Percentiles rank a stretch among this genome's conserved stretches.
Conservation (phyloP, 2,797 vertebrate species). For the Acridotheres tristis region DNA sequence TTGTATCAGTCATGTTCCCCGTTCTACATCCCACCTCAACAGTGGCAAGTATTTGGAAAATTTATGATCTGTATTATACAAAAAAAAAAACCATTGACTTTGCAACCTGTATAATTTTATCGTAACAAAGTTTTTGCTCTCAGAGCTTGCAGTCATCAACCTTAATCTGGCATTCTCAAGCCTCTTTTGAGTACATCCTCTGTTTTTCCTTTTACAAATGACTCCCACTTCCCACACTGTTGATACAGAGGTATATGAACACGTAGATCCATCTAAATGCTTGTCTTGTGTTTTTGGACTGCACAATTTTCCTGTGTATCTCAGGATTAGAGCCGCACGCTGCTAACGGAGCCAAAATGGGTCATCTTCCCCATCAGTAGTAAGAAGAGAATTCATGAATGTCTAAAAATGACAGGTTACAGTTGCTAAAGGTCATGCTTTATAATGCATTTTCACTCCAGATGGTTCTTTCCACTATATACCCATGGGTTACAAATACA, state of each 20-base stretch:
- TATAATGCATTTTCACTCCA: constrained; percentile 7
- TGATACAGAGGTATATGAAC: neutral
- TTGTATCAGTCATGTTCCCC: neutral
- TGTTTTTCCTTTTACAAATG: neutral
- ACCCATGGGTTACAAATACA: constrained; percentile 7
- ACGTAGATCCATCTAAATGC: neutral
- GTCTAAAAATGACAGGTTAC: neutral
- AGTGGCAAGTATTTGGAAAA: neutral
- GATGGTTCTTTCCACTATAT: constrained; percentile 23
- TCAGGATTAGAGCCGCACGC: neutral
- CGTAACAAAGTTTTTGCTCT: neutral
- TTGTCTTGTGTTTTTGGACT: neutral
- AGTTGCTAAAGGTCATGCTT: constrained; percentile 5
- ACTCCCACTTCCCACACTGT: neutral
- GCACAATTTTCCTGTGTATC: neutral
- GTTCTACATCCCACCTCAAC: neutral
- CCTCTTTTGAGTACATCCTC: neutral
- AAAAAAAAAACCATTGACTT: neutral
- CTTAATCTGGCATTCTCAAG: neutral
- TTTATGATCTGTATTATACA: neutral
- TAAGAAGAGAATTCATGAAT: neutral
- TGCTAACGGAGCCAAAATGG: neutral
- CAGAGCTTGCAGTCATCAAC: neutral
- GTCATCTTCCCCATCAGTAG: neutral
- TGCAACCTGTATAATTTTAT: neutral